Evolutionary conservation across 2,888 invertebrate genomes (phyloP).

Genomic region (Ramazzottius varieornatus): DNA sequence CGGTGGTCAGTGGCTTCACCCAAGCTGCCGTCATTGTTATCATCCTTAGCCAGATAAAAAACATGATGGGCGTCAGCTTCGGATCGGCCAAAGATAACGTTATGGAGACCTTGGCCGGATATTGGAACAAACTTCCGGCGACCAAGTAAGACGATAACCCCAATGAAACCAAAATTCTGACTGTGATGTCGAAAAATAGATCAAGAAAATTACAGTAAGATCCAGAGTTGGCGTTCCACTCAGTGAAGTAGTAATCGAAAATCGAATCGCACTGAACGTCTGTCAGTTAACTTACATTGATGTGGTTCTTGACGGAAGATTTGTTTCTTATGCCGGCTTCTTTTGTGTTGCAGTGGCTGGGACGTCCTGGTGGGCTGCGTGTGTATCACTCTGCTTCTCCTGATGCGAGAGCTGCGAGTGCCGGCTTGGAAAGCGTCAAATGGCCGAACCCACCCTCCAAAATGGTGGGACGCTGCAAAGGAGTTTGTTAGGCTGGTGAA

Average conservation of each 20-base stretch:
- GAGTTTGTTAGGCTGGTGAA: not conserved
- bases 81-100: not conserved
- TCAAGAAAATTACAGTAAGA: too few species aligned
- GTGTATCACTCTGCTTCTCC: not conserved
- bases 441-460: not conserved
- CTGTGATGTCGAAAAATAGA: too few species aligned
- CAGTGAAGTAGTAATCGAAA: too few species aligned
- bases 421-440: not conserved
- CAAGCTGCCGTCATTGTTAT: constrained; percentile 7
- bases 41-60: constrained; percentile 6
- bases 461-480: not conserved
- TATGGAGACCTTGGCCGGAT: not conserved
- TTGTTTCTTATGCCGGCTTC: not conserved
- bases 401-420: not conserved
- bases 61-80: constrained; percentile 1
- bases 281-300: not conserved
- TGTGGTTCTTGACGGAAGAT: not conserved
- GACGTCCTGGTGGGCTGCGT: not conserved
- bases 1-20: constrained; percentile 6
- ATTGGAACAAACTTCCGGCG: not conserved
- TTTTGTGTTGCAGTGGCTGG: not conserved
- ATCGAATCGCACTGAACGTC: too few species aligned
- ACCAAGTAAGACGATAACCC: not conserved
- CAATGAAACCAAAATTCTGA: too few species aligned
- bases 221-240: too few species aligned